phyloP scores from a whole-genome alignment of 2,113 vertebrate species.

The Pedetes capensis region DNA sequence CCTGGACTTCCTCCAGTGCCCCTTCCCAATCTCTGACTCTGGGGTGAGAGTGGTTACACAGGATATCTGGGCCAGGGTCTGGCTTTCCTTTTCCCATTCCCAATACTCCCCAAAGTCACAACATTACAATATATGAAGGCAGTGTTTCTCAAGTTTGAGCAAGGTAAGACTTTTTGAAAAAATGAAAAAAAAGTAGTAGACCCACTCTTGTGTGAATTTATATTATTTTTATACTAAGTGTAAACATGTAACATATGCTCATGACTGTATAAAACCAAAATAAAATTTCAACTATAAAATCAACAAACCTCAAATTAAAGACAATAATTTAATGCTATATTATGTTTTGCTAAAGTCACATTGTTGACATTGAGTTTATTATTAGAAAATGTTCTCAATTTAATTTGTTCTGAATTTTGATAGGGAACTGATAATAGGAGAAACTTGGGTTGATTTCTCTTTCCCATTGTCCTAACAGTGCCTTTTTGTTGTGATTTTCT shows the following conservation, averaged over 20 bases:
- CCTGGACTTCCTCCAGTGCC: background rate
- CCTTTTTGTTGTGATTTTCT: background rate
- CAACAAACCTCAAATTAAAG: conserved; percentile 48
- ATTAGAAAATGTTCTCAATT: conserved; percentile 41
- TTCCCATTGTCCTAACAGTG: background rate
- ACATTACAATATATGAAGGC: background rate
- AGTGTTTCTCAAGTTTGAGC: background rate
- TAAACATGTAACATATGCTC: conserved; percentile 48
- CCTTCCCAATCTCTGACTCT: background rate
- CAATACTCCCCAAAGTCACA: background rate
- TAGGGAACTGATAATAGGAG: background rate
- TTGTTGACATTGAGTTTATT: conserved; percentile 5
- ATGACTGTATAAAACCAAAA: conserved; percentile 36
- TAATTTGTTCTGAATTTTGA: background rate
- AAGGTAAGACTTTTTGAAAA: background rate
- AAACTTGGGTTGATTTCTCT: conserved; percentile 6
- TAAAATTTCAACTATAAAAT: conserved; percentile 47
- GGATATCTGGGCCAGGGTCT: background rate
- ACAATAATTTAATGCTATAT: conserved; percentile 39
- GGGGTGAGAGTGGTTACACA: background rate
- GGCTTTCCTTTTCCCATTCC: conserved; percentile 16
- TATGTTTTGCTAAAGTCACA: background rate
- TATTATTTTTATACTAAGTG: conserved; percentile 51
- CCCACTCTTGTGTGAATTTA: conserved; percentile 26
- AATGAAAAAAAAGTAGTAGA: background rate